phyloP scores from a whole-genome alignment of 2,888 invertebrate genomes.

The Mactromeris polynyma region DNA sequence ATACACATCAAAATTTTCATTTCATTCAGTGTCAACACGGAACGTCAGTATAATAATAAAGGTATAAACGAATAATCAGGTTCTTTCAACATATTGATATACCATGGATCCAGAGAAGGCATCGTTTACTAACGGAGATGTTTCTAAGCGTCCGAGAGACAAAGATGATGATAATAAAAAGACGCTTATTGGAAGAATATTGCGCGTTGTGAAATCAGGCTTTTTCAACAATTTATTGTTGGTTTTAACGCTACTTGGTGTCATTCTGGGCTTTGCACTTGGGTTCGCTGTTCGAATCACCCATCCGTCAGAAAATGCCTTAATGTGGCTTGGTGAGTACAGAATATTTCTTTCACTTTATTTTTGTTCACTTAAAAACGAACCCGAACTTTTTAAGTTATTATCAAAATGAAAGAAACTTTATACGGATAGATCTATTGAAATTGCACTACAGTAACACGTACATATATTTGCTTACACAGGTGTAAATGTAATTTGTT shows the following conservation, averaged over 20 bases:
- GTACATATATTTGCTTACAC: too few species aligned
- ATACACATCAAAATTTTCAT: too few species aligned
- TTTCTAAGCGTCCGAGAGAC: background rate
- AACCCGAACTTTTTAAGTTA: too few species aligned
- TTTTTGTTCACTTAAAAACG: background rate
- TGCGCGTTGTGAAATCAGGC: background rate
- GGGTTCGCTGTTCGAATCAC: slow-evolving; percentile 69
- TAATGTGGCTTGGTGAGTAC: slow-evolving; percentile 76
- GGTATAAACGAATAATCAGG: too few species aligned
- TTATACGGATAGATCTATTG: background rate
- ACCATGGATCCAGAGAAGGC: slow-evolving; percentile 1
- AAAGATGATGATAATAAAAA: background rate
- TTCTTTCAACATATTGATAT: too few species aligned
- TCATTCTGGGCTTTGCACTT: slow-evolving; percentile 69
- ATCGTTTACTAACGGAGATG: slow-evolving; percentile 18
- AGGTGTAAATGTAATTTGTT: background rate
- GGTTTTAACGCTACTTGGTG: slow-evolving; percentile 69
- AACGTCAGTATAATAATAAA: too few species aligned
- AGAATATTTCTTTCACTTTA: background rate
- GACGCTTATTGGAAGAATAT: slow-evolving; percentile 8
- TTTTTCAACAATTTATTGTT: slow-evolving; percentile 60
- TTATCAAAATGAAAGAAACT: background rate
- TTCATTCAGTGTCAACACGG: too few species aligned
- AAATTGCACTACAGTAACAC: too few species aligned
- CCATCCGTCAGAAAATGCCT: slow-evolving; percentile 63